phyloP scores from a whole-genome alignment of 2,888 invertebrate genomes.

The Noctua janthe region DNA sequence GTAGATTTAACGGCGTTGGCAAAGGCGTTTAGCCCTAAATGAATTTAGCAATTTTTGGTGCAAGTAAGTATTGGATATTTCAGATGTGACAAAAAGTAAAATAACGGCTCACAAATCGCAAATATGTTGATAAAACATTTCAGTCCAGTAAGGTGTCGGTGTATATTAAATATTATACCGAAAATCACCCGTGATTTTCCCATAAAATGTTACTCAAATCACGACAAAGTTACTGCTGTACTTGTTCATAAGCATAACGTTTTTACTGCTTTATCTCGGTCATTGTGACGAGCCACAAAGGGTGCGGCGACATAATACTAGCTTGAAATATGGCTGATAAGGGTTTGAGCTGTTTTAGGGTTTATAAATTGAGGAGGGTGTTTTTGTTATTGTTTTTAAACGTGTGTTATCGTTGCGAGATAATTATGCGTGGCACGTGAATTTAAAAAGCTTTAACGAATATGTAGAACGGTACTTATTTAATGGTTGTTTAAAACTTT shows the following conservation, averaged over 20 bases:
- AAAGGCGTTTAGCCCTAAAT: background rate
- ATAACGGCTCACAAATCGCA: background rate
- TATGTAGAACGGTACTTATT: background rate
- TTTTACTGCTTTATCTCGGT: constrained; percentile 41
- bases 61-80: background rate
- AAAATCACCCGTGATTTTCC: background rate
- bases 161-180: constrained; percentile 4
- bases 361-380: constrained; percentile 1
- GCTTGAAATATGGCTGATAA: constrained; percentile 38
- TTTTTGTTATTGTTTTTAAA: constrained; percentile 21
- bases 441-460: background rate
- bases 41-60: background rate
- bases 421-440: background rate
- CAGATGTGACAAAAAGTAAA: background rate
- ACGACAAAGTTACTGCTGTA: constrained; percentile 10
- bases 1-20: background rate
- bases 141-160: background rate
- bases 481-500: background rate
- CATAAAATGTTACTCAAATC: constrained; percentile 8
- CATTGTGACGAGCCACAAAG: constrained; percentile 32
- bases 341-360: constrained; percentile 24
- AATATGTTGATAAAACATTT: background rate
- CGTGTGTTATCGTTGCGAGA: background rate
- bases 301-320: constrained; percentile 20
- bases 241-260: constrained; percentile 31